Evolutionary conservation across 2,113 vertebrate species (phyloP).

Genomic region (Cryptoleucopteryx plumbea): DNA sequence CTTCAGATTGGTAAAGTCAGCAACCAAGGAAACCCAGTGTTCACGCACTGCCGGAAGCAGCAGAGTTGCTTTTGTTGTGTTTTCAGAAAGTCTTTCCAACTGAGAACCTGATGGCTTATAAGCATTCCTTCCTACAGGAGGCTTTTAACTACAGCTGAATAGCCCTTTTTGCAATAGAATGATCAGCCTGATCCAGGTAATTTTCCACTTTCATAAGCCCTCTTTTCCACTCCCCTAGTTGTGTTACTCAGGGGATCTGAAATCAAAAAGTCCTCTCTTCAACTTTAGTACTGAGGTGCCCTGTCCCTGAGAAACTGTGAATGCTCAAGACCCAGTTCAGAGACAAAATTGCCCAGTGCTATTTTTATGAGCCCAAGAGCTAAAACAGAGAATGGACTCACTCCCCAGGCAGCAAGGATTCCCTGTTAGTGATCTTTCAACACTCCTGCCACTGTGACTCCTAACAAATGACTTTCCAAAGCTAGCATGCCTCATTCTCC

Average conservation of each 20-base stretch:
- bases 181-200: not conserved
- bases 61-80: not conserved
- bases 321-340: not conserved
- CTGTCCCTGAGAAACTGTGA: not conserved
- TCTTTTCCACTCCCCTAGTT: not conserved
- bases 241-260: not conserved
- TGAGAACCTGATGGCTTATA: not conserved
- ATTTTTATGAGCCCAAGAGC: not conserved
- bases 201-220: not conserved
- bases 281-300: not conserved
- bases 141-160: not conserved
- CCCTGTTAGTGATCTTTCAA: not conserved
- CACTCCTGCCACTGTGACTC: not conserved
- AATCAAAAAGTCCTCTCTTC: not conserved
- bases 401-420: not conserved
- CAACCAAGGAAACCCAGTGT: not conserved
- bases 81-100: not conserved
- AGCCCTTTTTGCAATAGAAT: not conserved
- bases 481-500: not conserved
- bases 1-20: not conserved
- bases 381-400: not conserved
- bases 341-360: not conserved
- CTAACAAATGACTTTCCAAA: not conserved
- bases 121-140: not conserved
- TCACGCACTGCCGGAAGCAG: not conserved